Percentiles rank a stretch among this genome's conserved stretches.
These are phyloP conservation scores for Daubentonia madagascariensis DNA, from an alignment of 2,113 vertebrate genomes.

Conservation along the genomic window DNA sequence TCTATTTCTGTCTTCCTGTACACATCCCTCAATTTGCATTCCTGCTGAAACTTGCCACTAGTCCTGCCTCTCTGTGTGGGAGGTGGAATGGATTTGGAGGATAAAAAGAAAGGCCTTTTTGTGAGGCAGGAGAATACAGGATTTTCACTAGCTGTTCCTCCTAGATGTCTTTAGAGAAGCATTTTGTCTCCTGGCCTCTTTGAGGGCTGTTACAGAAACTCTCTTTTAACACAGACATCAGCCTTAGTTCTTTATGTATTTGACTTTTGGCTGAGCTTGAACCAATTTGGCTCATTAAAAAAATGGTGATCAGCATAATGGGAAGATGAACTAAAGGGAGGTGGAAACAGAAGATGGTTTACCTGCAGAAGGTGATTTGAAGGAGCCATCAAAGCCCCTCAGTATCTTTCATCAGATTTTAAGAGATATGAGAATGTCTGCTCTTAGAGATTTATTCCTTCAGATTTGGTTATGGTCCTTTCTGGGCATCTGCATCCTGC, in stretches of 20 bases:
- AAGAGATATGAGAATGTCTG: background rate
- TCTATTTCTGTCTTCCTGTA: constrained; percentile 81
- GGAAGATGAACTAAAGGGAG: constrained; percentile 54
- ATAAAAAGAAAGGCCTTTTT: constrained; percentile 66
- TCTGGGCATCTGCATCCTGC: background rate
- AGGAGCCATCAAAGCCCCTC: background rate
- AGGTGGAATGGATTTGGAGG: constrained; percentile 30
- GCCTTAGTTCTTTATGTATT: constrained; percentile 62
- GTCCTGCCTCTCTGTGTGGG: constrained; percentile 61
- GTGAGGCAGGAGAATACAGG: constrained; percentile 43
- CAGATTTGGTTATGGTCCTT: background rate
- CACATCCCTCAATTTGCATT: constrained; percentile 80
- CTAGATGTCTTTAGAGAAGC: constrained; percentile 49
- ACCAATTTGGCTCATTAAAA: constrained; percentile 58
- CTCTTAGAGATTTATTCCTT: background rate
- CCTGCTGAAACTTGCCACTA: constrained; percentile 71
- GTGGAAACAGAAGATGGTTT: constrained; percentile 33
- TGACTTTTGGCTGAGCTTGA: constrained; percentile 60
- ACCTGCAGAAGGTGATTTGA: background rate
- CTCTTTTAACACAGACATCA: constrained; percentile 61
- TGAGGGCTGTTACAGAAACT: constrained; percentile 61
- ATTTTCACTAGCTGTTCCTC: constrained; percentile 34
- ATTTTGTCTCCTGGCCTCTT: constrained; percentile 71
- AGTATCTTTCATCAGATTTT: constrained; percentile 22
- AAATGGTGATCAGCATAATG: constrained; percentile 60